A percentile compares a stretch with the other conserved stretches of the same genome.
Evolutionary conservation across 2,888 invertebrate species (phyloP).

Genomic region (Nipponacmea schrenckii): DNA sequence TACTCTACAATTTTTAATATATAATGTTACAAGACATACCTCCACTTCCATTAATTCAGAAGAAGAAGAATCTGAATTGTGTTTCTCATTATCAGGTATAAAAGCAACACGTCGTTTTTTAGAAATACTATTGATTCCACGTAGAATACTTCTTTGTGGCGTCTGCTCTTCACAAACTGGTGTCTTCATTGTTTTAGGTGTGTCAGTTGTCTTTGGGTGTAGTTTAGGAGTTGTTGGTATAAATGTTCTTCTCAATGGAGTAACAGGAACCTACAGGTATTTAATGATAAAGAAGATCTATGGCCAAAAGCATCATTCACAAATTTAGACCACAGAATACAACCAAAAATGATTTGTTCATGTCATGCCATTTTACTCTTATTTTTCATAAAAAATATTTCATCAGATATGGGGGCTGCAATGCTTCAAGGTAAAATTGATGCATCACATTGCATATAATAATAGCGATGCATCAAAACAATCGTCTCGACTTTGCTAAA

Average conservation of each 20-base stretch:
- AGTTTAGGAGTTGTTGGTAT: constrained; percentile 1
- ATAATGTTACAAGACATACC: constrained; percentile 30
- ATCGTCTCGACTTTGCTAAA: too few relatives aligned
- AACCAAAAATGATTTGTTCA: too few relatives aligned
- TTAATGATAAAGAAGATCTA: neutral
- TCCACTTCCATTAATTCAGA: constrained; percentile 57
- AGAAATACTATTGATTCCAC: constrained; percentile 40
- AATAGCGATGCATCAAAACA: too few relatives aligned
- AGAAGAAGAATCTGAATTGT: constrained; percentile 44
- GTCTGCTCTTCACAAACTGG: constrained; percentile 32
- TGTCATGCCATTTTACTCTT: too few relatives aligned
- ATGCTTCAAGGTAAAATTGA: too few relatives aligned
- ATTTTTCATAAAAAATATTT: too few relatives aligned
- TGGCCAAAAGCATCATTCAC: neutral
- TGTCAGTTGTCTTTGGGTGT: neutral
- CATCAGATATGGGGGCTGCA: too few relatives aligned
- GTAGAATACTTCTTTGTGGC: constrained; percentile 51
- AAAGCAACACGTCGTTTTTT: constrained; percentile 56
- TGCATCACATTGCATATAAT: too few relatives aligned
- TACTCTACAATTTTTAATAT: too few relatives aligned
- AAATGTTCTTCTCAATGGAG: neutral
- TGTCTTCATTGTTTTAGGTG: constrained; percentile 14
- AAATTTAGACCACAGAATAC: too few relatives aligned
- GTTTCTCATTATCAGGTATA: constrained; percentile 37
- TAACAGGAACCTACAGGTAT: too few relatives aligned